Percentiles rank a stretch among this genome's conserved stretches.
Evolutionary conservation across 2,888 invertebrate genomes (phyloP).

Genomic region (Apotomis capreana): DNA sequence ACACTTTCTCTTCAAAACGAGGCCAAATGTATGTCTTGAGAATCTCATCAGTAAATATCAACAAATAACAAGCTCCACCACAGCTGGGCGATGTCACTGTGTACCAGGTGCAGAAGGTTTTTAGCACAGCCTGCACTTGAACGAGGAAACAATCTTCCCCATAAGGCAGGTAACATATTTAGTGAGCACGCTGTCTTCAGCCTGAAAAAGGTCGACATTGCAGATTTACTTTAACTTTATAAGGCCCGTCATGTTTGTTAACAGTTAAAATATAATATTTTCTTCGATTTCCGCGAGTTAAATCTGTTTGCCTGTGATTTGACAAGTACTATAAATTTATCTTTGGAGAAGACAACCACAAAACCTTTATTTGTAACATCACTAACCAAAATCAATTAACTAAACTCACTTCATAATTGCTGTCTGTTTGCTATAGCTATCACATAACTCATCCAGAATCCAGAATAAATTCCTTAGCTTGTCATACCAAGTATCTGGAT

Average conservation of each 20-base stretch:
- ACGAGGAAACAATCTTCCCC: conserved; percentile 1
- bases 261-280: too few relatives aligned
- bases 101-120: not conserved
- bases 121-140: not conserved
- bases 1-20: not conserved
- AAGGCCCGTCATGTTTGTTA: not conserved
- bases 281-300: too few relatives aligned
- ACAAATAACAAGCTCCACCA: conserved; percentile 7
- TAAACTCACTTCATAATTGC: too few relatives aligned
- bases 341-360: too few relatives aligned
- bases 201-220: conserved; percentile 12
- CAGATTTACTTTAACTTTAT: not conserved
- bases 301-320: too few relatives aligned
- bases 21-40: not conserved
- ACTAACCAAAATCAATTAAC: too few relatives aligned
- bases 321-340: too few relatives aligned
- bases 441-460: not conserved
- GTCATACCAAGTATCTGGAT: too few relatives aligned
- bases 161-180: conserved; percentile 6
- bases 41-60: not conserved
- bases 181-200: not conserved
- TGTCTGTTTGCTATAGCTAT: too few relatives aligned
- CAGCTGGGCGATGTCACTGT: conserved; percentile 7
- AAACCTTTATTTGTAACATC: too few relatives aligned
- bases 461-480: too few relatives aligned